Conservation (phyloP, 2,888 invertebrate species). For the Steinernema carpocapsae region DNA sequence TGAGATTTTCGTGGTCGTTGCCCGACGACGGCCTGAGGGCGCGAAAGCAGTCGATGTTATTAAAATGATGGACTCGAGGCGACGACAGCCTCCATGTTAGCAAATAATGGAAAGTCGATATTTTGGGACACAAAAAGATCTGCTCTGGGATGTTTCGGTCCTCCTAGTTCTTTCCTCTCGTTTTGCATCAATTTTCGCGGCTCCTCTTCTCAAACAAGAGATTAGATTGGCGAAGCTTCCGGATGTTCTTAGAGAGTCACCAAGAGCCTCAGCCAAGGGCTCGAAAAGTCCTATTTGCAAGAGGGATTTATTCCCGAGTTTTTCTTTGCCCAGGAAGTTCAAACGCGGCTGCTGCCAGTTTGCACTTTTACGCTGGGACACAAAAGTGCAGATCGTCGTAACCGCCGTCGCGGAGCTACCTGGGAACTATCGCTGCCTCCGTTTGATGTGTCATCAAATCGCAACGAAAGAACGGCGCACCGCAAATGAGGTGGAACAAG, state of each 20-base stretch:
- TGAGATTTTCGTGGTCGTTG: not conserved
- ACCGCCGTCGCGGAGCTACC: not conserved
- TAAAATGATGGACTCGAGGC: constrained; percentile 20
- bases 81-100: constrained; percentile 15
- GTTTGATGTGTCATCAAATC: not conserved
- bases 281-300: not conserved
- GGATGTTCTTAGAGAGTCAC: no score
- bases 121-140: constrained; percentile 30
- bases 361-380: not conserved
- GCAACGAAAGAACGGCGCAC: not conserved
- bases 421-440: not conserved
- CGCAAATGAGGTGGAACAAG: not conserved
- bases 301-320: no score
- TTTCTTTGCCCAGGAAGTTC: no score
- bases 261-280: no score
- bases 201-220: not conserved
- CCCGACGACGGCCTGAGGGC: constrained; percentile 11
- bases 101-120: constrained; percentile 32
- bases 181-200: not conserved
- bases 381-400: not conserved
- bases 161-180: not conserved
- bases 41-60: constrained; percentile 26
- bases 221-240: not conserved
- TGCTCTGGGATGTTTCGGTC: not conserved
- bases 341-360: not conserved